Base-by-base conservation (phyloP, 1,140 invertebrate species). In the Olivierus martensii region DNA sequence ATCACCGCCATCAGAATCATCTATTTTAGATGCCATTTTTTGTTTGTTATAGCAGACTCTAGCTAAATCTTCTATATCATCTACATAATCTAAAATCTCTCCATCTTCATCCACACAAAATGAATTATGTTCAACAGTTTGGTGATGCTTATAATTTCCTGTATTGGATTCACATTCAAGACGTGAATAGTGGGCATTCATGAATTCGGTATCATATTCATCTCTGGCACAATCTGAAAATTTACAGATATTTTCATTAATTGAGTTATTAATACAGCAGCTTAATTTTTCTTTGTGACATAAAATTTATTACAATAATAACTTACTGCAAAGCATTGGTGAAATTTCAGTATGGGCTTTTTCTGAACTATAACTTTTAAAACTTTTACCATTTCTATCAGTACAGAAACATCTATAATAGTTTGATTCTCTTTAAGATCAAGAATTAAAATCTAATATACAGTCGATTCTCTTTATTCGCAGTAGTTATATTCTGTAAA, bases 31-130 rank as follows among this genome's bases (percentile, higher is more conserved):
- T 28, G 4, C 9, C 28, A n/a, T n/a, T n/a, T 28, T 28, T 6
- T 28, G 9, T 28, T 28, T 28, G 4, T 28, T 9, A 6, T 6
- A 9, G 9, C 28, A 28, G 4, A 6, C 4, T 28, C 9, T 28
- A 28, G 28, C 28, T 28, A 28, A 9, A 28, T 28, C 28, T 6
- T 28, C 9, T 0, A 9, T 28, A 0, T 28, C 28, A 6, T 28
- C 9, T 28, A 28, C 9, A 28, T 28, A 28, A 28, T 28, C 4
- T 28, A 28, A 9, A 28, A 28, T 28, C 28, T 52, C 51, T 2
- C 51, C 51, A 35, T 52, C 51, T 18, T n/a, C n/a, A 47, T 52
- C 51, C 3, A 52, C 41, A 12, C 51, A 52, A 21, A 52, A 52
- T 28, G 39, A 3, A 17, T 39, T 21, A 1, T 47, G 22, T 7